phyloP scores from a whole-genome alignment of 2,888 invertebrate genomes.

The Cephus runcator region DNA sequence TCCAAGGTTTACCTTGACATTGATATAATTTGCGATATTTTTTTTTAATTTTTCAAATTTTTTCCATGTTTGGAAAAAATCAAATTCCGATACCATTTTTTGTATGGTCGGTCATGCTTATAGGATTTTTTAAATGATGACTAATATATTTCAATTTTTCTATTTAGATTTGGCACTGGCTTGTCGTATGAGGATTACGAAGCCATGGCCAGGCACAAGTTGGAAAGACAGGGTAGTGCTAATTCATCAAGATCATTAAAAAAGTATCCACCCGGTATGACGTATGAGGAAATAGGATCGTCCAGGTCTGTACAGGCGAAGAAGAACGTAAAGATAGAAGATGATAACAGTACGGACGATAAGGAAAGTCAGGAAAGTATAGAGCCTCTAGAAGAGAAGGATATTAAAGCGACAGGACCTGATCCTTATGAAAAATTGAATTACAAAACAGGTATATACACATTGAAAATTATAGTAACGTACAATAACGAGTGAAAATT shows the following conservation, averaged over 20 bases:
- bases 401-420: conserved; percentile 63
- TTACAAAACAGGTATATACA: conserved; percentile 61
- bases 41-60: conserved; percentile 9
- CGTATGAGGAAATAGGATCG: conserved; percentile 61
- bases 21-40: conserved; percentile 18
- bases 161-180: conserved; percentile 53
- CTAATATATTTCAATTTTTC: not conserved
- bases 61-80: too few relatives aligned
- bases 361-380: conserved; percentile 56
- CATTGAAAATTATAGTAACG: not conserved
- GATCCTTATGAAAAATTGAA: conserved; percentile 67
- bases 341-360: conserved; percentile 47
- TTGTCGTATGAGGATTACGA: conserved; percentile 63
- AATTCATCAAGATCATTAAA: conserved; percentile 46
- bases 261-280: conserved; percentile 61
- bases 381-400: conserved; percentile 60
- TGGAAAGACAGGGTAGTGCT: conserved; percentile 54
- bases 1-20: conserved; percentile 39
- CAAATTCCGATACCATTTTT: not conserved
- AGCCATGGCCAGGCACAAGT: conserved; percentile 61
- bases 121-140: not conserved
- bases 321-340: conserved; percentile 39
- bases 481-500: not conserved
- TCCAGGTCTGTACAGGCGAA: conserved; percentile 47
- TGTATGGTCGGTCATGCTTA: too few relatives aligned